Percentiles rank a stretch among this genome's conserved stretches.
Evolutionary conservation across 1,140 invertebrate genomes (phyloP).

Genomic region (Aleiodes sp.): DNA sequence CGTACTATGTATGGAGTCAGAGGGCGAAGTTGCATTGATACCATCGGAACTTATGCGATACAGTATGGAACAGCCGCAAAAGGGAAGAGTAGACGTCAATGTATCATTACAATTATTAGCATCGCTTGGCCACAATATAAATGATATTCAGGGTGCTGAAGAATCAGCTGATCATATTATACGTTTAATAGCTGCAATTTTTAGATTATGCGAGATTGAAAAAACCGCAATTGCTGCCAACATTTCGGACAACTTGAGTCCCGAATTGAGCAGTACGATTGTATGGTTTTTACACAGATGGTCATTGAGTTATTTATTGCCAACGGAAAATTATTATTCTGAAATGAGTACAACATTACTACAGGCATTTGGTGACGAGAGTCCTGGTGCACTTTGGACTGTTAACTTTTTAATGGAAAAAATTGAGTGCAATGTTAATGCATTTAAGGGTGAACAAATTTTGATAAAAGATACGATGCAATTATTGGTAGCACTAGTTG

Average conservation of each 20-base stretch:
- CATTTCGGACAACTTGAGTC: slow-evolving; percentile 75
- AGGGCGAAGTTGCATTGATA: slow-evolving; percentile 81
- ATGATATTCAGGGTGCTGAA: slow-evolving; percentile 66
- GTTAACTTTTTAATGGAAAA: slow-evolving; percentile 73
- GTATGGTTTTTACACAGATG: slow-evolving; percentile 86
- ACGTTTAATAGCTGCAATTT: slow-evolving; percentile 73
- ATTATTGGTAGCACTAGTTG: slow-evolving; percentile 69
- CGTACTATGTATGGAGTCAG: slow-evolving; percentile 75
- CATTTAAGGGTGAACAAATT: slow-evolving; percentile 69
- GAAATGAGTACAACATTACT: slow-evolving; percentile 70
- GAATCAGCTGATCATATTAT: slow-evolving; percentile 71
- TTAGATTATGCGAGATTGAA: slow-evolving; percentile 77
- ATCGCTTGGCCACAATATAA: slow-evolving; percentile 61
- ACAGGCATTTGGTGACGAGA: slow-evolving; percentile 72
- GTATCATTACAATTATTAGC: slow-evolving; percentile 64
- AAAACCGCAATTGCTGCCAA: slow-evolving; percentile 72
- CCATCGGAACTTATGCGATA: slow-evolving; percentile 79
- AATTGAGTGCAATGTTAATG: slow-evolving; percentile 69
- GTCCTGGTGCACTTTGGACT: slow-evolving; percentile 70
- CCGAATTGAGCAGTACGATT: slow-evolving; percentile 80
- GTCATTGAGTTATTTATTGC: slow-evolving; percentile 79
- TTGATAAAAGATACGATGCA: slow-evolving; percentile 71
- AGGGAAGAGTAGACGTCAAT: slow-evolving; percentile 57
- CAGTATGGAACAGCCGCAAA: slow-evolving; percentile 68
- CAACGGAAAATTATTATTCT: slow-evolving; percentile 74